Evolutionary conservation across 2,888 invertebrate species (phyloP).

Genomic region (Automeris io): DNA sequence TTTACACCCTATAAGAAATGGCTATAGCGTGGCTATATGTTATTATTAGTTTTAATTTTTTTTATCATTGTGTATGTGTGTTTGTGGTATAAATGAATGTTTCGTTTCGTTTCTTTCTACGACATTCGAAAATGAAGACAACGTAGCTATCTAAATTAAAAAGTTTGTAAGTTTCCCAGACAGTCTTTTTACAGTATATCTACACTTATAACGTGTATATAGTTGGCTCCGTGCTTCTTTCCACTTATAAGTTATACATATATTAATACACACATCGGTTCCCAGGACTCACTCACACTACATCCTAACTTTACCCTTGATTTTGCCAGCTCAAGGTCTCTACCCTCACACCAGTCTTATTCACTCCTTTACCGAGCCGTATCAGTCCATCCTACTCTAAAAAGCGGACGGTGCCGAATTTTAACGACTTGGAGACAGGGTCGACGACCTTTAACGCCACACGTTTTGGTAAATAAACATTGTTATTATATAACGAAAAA

Average conservation of each 20-base stretch:
- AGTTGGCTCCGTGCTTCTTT: constrained; percentile 25
- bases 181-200: background rate
- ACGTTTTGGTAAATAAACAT: constrained; percentile 75
- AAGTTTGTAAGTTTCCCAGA: too few species aligned
- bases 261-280: constrained; percentile 37
- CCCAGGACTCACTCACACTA: constrained; percentile 50
- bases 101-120: too few species aligned
- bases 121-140: too few species aligned
- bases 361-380: constrained; percentile 40
- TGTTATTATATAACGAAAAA: constrained; percentile 56
- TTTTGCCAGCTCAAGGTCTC: constrained; percentile 77
- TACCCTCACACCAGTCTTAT: constrained; percentile 55
- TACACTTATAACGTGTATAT: constrained; percentile 8
- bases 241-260: constrained; percentile 22
- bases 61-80: too few species aligned
- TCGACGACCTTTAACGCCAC: constrained; percentile 59
- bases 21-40: too few species aligned
- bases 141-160: too few species aligned
- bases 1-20: too few species aligned
- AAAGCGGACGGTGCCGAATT: constrained; percentile 65
- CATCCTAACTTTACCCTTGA: constrained; percentile 67
- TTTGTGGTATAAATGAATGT: too few species aligned
- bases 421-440: constrained; percentile 57
- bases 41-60: too few species aligned
- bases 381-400: constrained; percentile 55